Conservation (phyloP, 2,113 vertebrate genomes). For the Ploceus nigricollis region DNA sequence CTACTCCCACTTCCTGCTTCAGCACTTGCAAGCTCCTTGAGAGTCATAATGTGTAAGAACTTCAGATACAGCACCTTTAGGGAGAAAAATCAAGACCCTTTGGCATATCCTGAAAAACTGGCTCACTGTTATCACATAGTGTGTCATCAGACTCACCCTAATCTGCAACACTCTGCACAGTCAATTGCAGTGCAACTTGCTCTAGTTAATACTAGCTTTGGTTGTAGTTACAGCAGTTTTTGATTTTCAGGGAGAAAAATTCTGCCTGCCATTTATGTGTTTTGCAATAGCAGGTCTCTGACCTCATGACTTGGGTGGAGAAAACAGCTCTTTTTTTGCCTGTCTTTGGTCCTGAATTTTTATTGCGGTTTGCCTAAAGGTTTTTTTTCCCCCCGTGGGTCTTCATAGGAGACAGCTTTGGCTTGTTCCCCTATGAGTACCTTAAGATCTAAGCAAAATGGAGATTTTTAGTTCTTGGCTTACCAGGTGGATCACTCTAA, state of each 20-base stretch:
- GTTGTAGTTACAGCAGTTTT: background rate
- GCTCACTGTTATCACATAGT: background rate
- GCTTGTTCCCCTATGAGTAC: background rate
- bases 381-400: accelerated
- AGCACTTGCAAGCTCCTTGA: background rate
- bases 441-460: background rate
- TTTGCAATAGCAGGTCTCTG: background rate
- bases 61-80: background rate
- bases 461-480: background rate
- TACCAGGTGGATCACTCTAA: background rate
- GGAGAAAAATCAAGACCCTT: slow-evolving; percentile 29
- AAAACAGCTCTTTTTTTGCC: background rate
- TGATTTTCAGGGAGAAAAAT: background rate
- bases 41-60: background rate
- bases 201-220: background rate
- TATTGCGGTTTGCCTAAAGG: background rate
- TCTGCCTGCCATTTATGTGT: background rate
- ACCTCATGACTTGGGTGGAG: background rate
- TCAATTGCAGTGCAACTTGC: background rate
- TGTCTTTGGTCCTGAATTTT: background rate
- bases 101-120: slow-evolving; percentile 32
- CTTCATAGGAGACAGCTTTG: background rate
- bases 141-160: background rate
- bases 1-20: background rate
- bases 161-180: background rate